Conservation (phyloP, 1,140 invertebrate genomes). For the Cryptotermes secundus region DNA sequence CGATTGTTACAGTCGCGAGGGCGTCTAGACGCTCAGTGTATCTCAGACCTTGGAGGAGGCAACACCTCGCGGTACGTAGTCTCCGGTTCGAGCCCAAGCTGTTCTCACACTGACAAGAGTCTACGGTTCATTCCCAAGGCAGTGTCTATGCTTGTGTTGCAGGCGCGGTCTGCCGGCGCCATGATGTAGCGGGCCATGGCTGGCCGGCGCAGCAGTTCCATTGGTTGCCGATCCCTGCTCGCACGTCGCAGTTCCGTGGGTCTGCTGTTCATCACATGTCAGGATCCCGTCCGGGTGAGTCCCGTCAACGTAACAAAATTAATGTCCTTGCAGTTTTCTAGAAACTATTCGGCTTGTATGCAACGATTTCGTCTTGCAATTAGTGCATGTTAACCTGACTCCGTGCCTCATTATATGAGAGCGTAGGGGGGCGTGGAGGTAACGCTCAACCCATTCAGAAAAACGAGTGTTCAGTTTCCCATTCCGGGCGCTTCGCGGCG, state of each 20-base stretch:
- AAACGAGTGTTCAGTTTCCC: no score
- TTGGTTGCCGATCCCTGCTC: conserved; percentile 31
- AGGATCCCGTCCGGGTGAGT: conserved; percentile 32
- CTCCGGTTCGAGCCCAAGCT: not conserved
- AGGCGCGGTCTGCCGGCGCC: conserved; percentile 20
- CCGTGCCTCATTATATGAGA: no score
- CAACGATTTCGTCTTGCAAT: no score
- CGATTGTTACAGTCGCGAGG: not conserved
- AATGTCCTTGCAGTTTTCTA: no score
- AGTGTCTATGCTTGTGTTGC: not conserved
- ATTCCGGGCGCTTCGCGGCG: no score
- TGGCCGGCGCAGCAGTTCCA: conserved; percentile 27
- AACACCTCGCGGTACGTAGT: not conserved
- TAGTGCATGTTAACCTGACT: no score
- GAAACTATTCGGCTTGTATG: no score
- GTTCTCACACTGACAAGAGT: not conserved
- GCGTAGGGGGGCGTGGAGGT: no score
- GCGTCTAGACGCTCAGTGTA: not conserved
- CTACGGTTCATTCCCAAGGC: not conserved
- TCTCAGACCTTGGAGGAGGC: not conserved
- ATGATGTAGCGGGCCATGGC: conserved; percentile 18
- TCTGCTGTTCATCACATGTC: conserved; percentile 25
- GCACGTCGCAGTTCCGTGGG: conserved; percentile 28
- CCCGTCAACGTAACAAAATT: not conserved
- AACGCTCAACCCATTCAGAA: no score